Percentiles rank a stretch among this genome's conserved stretches.
phyloP scores from a whole-genome alignment of 2,888 invertebrate species.

The Aquatica leii region DNA sequence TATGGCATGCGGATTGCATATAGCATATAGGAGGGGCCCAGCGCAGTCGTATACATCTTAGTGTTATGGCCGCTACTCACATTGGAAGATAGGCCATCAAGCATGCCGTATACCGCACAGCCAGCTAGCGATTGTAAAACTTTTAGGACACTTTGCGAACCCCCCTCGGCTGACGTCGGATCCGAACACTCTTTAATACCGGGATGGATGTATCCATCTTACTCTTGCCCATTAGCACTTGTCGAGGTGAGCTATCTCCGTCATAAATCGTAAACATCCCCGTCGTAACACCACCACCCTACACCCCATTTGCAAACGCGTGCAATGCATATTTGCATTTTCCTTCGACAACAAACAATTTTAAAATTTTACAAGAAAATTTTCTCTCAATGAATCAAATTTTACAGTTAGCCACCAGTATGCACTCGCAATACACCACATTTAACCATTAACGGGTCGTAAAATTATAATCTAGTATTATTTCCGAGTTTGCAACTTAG shows the following conservation, averaged over 20 bases:
- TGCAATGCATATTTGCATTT: conserved; percentile 46
- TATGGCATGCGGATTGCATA: conserved; percentile 62
- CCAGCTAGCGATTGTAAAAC: conserved; percentile 68
- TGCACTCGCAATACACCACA: conserved; percentile 9
- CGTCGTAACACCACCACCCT: conserved; percentile 41
- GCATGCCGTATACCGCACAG: conserved; percentile 64
- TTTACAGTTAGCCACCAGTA: not conserved
- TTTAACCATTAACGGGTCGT: conserved; percentile 7
- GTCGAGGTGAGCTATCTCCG: conserved; percentile 45
- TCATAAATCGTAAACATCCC: conserved; percentile 59
- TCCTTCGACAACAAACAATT: conserved; percentile 24
- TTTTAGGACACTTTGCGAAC: conserved; percentile 71
- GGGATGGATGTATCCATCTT: conserved; percentile 53
- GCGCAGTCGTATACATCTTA: conserved; percentile 71
- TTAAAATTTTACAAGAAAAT: conserved; percentile 11
- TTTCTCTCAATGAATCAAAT: not conserved
- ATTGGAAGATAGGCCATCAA: conserved; percentile 74
- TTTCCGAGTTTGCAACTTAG: conserved; percentile 9
- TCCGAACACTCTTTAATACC: conserved; percentile 59
- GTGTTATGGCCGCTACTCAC: conserved; percentile 71
- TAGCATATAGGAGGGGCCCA: conserved; percentile 63
- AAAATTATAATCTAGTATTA: conserved; percentile 12
- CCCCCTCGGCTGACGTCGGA: conserved; percentile 50
- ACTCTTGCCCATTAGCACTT: conserved; percentile 51
- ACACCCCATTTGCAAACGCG: conserved; percentile 39